Conservation (phyloP, 2,888 invertebrate genomes). For the Trachelus troglodyta region DNA sequence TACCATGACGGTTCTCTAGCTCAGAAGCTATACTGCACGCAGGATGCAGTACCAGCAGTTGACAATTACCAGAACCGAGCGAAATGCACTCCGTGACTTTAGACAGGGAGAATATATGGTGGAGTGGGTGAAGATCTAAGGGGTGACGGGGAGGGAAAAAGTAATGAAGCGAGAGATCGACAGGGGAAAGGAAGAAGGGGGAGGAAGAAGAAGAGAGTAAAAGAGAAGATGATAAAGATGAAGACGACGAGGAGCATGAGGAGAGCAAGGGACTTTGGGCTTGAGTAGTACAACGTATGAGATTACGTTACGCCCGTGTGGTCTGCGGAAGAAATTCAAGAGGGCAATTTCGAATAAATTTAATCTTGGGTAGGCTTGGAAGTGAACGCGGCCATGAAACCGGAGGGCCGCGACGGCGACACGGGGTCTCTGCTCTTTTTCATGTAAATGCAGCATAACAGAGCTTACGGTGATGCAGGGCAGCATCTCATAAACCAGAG, state of each 20-base stretch:
- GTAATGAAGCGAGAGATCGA: conserved; percentile 7
- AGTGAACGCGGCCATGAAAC: conserved; percentile 44
- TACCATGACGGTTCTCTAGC: neutral
- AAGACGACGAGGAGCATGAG: neutral
- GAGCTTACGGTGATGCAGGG: neutral
- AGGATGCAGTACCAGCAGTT: neutral
- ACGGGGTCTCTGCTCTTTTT: conserved; percentile 28
- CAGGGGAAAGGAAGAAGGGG: neutral
- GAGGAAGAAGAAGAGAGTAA: neutral
- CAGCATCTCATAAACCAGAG: neutral
- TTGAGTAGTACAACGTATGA: conserved; percentile 41
- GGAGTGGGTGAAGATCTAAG: neutral
- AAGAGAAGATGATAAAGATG: neutral
- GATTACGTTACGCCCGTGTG: conserved; percentile 49
- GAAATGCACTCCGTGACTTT: neutral
- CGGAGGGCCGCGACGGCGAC: conserved; percentile 40
- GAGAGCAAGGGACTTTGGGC: conserved; percentile 9
- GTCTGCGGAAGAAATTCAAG: conserved; percentile 53
- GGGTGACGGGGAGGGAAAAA: neutral
- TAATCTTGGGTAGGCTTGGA: conserved; percentile 50
- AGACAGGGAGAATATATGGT: neutral
- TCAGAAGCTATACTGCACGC: neutral
- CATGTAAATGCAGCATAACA: conserved; percentile 30
- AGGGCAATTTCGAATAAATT: conserved; percentile 55
- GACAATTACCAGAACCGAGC: neutral